A percentile compares a stretch with the other conserved stretches of the same genome.
Conservation (phyloP, 2,888 invertebrate genomes). For the Eristalis intricaria region DNA sequence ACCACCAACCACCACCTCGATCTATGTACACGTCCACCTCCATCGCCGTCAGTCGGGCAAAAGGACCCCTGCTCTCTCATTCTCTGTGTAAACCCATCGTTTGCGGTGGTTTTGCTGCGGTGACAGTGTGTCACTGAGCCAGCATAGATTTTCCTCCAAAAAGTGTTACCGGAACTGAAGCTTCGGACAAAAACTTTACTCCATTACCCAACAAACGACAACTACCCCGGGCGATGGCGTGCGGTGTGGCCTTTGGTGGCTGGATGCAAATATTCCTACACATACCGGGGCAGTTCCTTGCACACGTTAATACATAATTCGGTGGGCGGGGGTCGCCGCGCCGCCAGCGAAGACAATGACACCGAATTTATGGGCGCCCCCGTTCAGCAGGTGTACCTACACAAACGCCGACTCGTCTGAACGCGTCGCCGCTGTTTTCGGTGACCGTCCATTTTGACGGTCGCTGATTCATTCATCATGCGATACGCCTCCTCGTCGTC, state of each 20-base stretch:
- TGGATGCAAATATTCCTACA: not conserved
- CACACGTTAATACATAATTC: not conserved
- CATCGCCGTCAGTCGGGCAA: not conserved
- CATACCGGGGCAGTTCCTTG: not conserved
- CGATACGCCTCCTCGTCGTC: not conserved
- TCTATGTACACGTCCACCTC: not conserved
- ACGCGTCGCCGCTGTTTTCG: conserved; percentile 18
- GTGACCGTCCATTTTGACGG: conserved; percentile 13
- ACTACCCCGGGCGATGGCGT: not conserved
- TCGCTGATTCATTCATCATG: conserved; percentile 10
- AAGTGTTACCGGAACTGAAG: not conserved
- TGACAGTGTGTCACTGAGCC: conserved; percentile 17
- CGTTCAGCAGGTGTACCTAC: not conserved
- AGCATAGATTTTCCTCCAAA: not conserved
- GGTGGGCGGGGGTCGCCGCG: not conserved
- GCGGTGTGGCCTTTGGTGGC: not conserved
- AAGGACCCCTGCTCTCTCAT: not conserved
- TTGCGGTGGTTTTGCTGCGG: not conserved
- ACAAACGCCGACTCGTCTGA: not conserved
- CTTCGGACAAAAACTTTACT: not conserved
- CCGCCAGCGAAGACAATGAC: not conserved
- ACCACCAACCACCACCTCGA: not conserved
- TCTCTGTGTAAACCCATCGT: not conserved
- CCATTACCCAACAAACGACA: conserved; percentile 7
- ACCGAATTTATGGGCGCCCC: not conserved